Percentiles rank a stretch among this genome's conserved stretches.
phyloP scores from a whole-genome alignment of 1,140 invertebrate species.

The Hyles euphorbiae region DNA sequence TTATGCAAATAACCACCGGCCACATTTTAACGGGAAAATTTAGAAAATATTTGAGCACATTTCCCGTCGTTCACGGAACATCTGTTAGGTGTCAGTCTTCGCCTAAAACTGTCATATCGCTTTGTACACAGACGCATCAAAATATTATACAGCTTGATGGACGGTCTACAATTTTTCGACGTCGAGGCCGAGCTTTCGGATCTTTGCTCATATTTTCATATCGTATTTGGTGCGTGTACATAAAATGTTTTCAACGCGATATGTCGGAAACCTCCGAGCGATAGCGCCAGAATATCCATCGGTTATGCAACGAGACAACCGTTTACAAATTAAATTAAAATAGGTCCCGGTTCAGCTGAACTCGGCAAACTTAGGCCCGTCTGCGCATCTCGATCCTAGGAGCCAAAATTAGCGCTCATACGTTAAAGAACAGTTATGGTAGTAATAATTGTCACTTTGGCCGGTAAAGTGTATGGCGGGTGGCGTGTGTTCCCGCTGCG shows the following conservation, averaged over 20 bases:
- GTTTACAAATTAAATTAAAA: constrained; percentile 1
- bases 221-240: background rate
- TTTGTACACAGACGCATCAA: constrained; percentile 3
- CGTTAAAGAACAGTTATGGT: constrained; percentile 52
- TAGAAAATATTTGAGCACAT: constrained; percentile 3
- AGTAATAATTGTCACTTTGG: constrained; percentile 53
- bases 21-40: too few species aligned
- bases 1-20: too few species aligned
- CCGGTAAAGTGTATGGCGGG: constrained; percentile 10
- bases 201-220: background rate
- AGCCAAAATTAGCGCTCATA: constrained; percentile 50
- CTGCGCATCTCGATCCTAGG: constrained; percentile 35
- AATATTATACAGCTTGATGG: background rate
- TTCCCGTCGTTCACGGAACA: background rate
- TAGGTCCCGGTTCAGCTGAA: background rate
- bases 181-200: background rate
- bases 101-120: constrained; percentile 10
- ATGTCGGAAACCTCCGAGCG: background rate
- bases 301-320: background rate
- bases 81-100: constrained; percentile 6
- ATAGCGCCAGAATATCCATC: background rate
- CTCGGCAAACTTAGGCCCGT: constrained; percentile 19
- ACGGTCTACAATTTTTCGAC: background rate
- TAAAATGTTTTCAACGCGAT: background rate
- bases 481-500: constrained; percentile 17